These are phyloP conservation scores for Parauchenoglanis ngamensis DNA, from an alignment of 2,797 vertebrate genomes.

Conservation along the genomic window DNA sequence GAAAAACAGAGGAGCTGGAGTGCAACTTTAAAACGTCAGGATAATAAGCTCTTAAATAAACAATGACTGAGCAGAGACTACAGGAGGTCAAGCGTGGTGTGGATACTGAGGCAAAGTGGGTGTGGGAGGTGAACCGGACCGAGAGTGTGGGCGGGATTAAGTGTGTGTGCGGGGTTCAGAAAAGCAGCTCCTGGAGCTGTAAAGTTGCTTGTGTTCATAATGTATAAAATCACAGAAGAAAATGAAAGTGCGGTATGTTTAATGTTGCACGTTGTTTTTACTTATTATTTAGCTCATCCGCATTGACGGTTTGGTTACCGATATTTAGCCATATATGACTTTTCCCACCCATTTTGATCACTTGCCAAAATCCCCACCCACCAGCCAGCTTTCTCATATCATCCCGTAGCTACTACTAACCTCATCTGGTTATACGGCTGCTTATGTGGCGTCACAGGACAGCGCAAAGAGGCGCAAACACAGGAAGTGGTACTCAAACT, in stretches of 20 bases:
- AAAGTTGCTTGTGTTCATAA: neutral
- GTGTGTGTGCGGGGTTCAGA: neutral
- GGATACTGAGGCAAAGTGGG: neutral
- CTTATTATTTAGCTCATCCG: neutral
- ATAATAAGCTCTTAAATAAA: conserved; percentile 38
- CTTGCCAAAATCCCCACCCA: neutral
- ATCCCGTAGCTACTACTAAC: neutral
- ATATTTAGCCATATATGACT: neutral
- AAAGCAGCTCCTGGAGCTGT: neutral
- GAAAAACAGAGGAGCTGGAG: neutral
- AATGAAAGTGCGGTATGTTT: neutral
- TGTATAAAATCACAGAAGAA: no score
- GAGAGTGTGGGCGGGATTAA: neutral
- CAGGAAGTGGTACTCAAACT: no score
- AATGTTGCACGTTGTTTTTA: neutral
- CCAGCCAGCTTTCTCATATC: neutral
- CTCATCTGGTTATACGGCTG: neutral
- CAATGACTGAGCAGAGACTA: conserved; percentile 10
- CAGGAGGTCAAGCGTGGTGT: neutral
- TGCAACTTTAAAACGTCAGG: conserved; percentile 13
- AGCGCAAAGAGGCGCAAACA: neutral
- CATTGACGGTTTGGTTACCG: neutral
- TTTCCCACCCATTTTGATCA: neutral
- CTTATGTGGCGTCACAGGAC: neutral
- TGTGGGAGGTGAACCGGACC: neutral